Evolutionary conservation across 92 coral and sea anemone species (phyloP).

Genomic region (Phymanthus crucifer): DNA sequence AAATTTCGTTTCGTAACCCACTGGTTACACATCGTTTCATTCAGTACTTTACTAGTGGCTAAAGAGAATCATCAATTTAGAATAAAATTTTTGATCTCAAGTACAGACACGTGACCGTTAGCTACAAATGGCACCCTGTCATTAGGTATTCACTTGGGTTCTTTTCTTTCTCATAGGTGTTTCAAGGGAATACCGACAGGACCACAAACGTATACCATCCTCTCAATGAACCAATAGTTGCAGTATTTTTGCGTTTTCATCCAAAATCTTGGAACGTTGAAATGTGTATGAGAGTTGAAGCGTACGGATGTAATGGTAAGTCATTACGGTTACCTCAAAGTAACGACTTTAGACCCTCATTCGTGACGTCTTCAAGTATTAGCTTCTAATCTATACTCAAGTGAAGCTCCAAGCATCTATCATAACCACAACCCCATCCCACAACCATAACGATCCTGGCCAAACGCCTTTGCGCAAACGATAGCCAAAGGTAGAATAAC

Average conservation of each 20-base stretch:
- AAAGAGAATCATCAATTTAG: too few relatives aligned
- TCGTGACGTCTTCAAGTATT: neutral
- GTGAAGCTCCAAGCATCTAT: too few relatives aligned
- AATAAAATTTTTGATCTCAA: too few relatives aligned
- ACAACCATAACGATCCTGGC: too few relatives aligned
- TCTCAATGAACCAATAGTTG: conserved; percentile 37
- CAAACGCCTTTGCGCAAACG: too few relatives aligned
- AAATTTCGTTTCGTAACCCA: too few relatives aligned
- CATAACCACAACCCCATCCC: too few relatives aligned
- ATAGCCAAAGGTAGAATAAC: too few relatives aligned
- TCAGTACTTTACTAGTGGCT: too few relatives aligned
- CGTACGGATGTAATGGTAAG: conserved; percentile 30
- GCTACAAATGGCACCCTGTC: too few relatives aligned
- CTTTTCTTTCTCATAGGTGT: conserved; percentile 20
- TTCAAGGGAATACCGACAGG: conserved; percentile 45
- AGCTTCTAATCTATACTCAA: neutral
- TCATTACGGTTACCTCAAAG: neutral
- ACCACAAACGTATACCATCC: conserved; percentile 41
- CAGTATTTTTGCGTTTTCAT: conserved; percentile 40
- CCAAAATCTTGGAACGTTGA: conserved; percentile 55
- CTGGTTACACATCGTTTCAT: too few relatives aligned
- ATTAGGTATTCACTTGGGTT: neutral
- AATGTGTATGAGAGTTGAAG: conserved; percentile 55
- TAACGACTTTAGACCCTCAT: neutral
- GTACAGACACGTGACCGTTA: too few relatives aligned